Conservation (phyloP, 2,113 vertebrate genomes). For the western clawed frog (Xenopus tropicalis) region DNA sequence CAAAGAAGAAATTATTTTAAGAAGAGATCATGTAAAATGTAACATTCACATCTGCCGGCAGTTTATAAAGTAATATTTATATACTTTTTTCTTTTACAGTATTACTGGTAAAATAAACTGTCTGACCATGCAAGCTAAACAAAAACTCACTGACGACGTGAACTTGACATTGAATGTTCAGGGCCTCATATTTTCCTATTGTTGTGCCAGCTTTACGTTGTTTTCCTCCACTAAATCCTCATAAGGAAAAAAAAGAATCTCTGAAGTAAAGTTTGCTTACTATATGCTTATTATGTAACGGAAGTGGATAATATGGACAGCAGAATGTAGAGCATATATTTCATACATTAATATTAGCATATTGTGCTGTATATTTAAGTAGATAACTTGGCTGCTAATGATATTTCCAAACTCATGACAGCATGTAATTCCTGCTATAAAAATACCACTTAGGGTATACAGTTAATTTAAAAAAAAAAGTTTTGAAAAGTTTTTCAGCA, state of each 20-base stretch:
- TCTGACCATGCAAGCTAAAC: constrained; percentile 44
- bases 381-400: too few species aligned
- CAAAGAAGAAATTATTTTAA: not conserved
- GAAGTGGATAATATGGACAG: too few species aligned
- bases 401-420: too few species aligned
- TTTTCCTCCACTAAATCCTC: constrained; percentile 15
- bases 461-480: too few species aligned
- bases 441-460: too few species aligned
- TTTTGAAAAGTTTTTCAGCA: too few species aligned
- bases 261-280: not conserved
- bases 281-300: too few species aligned
- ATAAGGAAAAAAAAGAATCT: constrained; percentile 9
- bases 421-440: too few species aligned
- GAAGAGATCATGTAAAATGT: constrained; percentile 8
- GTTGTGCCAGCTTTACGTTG: constrained; percentile 49
- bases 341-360: too few species aligned
- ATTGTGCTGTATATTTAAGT: too few species aligned
- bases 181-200: constrained; percentile 51
- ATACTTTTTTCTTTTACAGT: constrained; percentile 31
- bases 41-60: constrained; percentile 31
- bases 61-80: constrained; percentile 40
- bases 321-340: too few species aligned
- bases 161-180: constrained; percentile 32
- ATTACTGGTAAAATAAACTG: constrained; percentile 46
- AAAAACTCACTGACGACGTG: constrained; percentile 39